Conservation (phyloP, 2,888 invertebrate species). For the Pachliopta kotzebuea region DNA sequence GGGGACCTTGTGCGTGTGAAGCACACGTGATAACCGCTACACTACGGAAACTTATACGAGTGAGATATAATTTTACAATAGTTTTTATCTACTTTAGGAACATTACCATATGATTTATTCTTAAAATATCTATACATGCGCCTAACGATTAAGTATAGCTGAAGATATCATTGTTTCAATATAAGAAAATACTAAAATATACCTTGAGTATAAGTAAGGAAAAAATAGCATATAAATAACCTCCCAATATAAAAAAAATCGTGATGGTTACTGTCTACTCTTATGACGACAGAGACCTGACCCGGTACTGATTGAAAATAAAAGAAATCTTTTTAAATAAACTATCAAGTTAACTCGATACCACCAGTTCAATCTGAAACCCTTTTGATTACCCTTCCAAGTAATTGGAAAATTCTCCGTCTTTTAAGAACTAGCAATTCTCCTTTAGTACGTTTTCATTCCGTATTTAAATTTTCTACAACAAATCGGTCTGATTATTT, state of each 20-base stretch:
- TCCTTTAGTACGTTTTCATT: neutral
- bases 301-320: neutral
- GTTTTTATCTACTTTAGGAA: neutral
- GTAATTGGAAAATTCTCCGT: neutral
- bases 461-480: too few relatives aligned
- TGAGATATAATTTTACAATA: neutral
- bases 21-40: slow-evolving; percentile 90
- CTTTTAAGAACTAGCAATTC: neutral
- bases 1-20: slow-evolving; percentile 89
- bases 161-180: too few relatives aligned
- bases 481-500: too few relatives aligned
- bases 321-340: neutral
- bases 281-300: too few relatives aligned
- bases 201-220: too few relatives aligned
- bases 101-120: neutral
- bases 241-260: too few relatives aligned
- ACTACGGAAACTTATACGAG: slow-evolving; percentile 82
- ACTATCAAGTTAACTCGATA: neutral
- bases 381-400: neutral
- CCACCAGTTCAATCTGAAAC: neutral
- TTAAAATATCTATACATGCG: neutral
- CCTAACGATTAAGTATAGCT: too few relatives aligned
- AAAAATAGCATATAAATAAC: too few relatives aligned
- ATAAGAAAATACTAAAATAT: too few relatives aligned
- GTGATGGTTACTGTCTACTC: too few relatives aligned